Base-by-base conservation (phyloP, 2,797 vertebrate genomes). In the Sibirionetta formosa region DNA sequence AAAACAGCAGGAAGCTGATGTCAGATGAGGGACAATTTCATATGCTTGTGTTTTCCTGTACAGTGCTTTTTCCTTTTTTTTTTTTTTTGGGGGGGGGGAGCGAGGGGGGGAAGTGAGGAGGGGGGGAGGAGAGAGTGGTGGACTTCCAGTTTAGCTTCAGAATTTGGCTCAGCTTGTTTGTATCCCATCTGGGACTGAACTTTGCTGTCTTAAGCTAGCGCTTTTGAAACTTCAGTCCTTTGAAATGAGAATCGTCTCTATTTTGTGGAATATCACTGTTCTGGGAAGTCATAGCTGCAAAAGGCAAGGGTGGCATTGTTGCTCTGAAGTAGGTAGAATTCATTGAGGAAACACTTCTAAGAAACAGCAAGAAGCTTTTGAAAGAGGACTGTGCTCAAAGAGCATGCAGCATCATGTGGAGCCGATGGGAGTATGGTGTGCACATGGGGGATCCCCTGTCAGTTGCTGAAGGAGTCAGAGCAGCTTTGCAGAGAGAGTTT, bases 281-380 rank as follows among this genome's bases (percentile, higher is more conserved):
- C 23, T 57, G 29, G 38, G n/a, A 68, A 68, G 76, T 11, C 14
- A 18, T 4, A 48, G 53, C 65, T 84, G 29, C 19, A 35, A 22
- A 36, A 58, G 22, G 7, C 0, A 10, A 44, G 6, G 0, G 2
- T n/a, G 63, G 50, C 46, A 12, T 19, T 35, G 7, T 51, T 10
- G 50, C n/a, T 57, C 31, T 60, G 61, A 68, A 42, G 35, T 29
- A 31, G 38, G 26, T 31, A 36, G 66, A 36, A 53, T 69, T 82
- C 60, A 65, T 9, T 9, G 2, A 42, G 58, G 64, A 54, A 38
- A 4, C 23, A 18, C 20, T 38, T 64, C 4, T 20, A 38, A 82
- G 35, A 35, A 61, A 14, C 8, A 63, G 46, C 22, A 66, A n/a
- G 40, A 29, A 58, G 27, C 27, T 75, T 51, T 66, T 68, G 35